Evolutionary conservation across 1,140 invertebrate genomes (phyloP).

Genomic region (Maniola jurtina): DNA sequence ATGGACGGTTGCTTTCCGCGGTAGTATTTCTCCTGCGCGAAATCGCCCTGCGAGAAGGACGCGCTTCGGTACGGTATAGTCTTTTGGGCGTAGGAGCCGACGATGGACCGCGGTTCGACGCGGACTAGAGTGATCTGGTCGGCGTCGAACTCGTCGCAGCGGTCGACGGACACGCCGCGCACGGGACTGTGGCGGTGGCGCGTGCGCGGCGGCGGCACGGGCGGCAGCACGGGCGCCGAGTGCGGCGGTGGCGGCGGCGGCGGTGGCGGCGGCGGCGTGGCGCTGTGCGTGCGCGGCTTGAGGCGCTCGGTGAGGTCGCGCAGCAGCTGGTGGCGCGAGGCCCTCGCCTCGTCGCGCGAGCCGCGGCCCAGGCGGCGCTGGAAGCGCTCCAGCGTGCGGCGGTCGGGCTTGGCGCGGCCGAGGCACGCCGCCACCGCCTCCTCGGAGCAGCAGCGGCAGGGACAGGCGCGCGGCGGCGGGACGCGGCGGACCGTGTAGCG

Average conservation of each 20-base stretch:
- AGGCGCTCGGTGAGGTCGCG: conserved; percentile 88
- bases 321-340: conserved; percentile 82
- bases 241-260: conserved; percentile 59
- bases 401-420: conserved; percentile 71
- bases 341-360: conserved; percentile 68
- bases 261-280: conserved; percentile 49
- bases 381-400: conserved; percentile 86
- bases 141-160: conserved; percentile 66
- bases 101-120: conserved; percentile 79
- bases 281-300: conserved; percentile 69
- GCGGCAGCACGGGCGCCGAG: conserved; percentile 60
- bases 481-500: conserved; percentile 80
- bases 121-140: conserved; percentile 74
- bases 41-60: conserved; percentile 91
- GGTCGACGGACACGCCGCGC: conserved; percentile 60
- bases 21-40: conserved; percentile 74
- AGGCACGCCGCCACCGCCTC: conserved; percentile 77
- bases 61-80: conserved; percentile 86
- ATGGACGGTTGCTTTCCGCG: conserved; percentile 65
- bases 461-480: conserved; percentile 68
- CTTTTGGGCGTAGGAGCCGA: conserved; percentile 80
- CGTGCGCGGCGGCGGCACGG: conserved; percentile 60
- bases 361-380: conserved; percentile 87
- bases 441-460: conserved; percentile 74
- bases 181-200: conserved; percentile 61